phyloP scores from a whole-genome alignment of 2,888 invertebrate genomes.

The Heteromyza rotundicornis region DNA sequence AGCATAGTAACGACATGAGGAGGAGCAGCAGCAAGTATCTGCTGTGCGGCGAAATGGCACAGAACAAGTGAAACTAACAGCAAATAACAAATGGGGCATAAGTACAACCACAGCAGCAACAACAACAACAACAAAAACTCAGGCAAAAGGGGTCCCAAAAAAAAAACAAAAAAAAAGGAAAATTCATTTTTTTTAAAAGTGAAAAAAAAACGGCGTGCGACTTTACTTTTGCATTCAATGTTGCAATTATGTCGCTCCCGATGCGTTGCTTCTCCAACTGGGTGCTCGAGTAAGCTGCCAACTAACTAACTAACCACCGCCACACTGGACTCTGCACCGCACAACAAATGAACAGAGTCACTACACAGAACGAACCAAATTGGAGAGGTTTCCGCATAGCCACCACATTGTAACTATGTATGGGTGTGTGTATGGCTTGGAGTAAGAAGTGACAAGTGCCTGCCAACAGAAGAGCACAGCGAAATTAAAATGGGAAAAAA shows the following conservation, averaged over 20 bases:
- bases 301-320: neutral
- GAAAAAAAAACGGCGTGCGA: constrained; percentile 8
- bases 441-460: neutral
- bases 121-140: neutral
- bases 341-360: too few species aligned
- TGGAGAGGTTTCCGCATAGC: too few species aligned
- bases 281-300: too few species aligned
- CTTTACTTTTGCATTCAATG: neutral
- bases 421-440: too few species aligned
- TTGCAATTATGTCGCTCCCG: neutral
- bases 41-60: constrained; percentile 5
- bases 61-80: constrained; percentile 45
- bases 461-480: neutral
- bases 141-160: constrained; percentile 26
- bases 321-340: neutral
- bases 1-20: too few species aligned
- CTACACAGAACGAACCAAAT: too few species aligned
- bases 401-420: too few species aligned
- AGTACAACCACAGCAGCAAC: neutral
- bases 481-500: constrained; percentile 1
- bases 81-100: neutral
- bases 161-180: constrained; percentile 9
- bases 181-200: neutral
- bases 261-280: too few species aligned
- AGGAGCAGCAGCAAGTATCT: too few species aligned